These are phyloP conservation scores for Nannospalax galili DNA, from an alignment of 2,113 vertebrate species.

Conservation along the genomic window DNA sequence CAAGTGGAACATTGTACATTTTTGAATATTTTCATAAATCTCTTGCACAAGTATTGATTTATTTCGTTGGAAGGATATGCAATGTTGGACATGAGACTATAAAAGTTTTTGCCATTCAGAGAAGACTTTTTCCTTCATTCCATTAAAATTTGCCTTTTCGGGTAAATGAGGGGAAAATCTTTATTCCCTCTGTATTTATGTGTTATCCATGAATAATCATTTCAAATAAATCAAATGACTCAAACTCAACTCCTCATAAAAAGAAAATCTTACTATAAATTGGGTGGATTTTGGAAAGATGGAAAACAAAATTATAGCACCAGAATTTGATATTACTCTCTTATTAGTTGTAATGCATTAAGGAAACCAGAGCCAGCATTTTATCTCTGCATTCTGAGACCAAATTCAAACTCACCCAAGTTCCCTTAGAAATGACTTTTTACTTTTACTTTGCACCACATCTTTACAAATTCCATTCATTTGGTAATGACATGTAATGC, in stretches of 20 bases:
- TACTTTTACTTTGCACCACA: not conserved
- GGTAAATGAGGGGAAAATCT: not conserved
- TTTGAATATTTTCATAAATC: slow-evolving; percentile 41
- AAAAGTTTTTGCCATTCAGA: not conserved
- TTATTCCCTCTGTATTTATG: slow-evolving; percentile 67
- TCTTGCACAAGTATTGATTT: not conserved
- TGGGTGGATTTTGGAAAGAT: slow-evolving; percentile 62
- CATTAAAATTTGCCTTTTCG: not conserved
- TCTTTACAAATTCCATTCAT: not conserved
- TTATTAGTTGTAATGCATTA: slow-evolving; percentile 40
- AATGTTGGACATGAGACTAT: not conserved
- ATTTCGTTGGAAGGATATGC: not conserved
- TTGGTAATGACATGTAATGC: not conserved
- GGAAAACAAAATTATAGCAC: slow-evolving; percentile 72
- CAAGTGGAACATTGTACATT: not conserved
- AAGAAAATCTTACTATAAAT: slow-evolving; percentile 61
- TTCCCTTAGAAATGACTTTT: not conserved
- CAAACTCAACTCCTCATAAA: slow-evolving; percentile 76
- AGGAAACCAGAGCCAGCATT: not conserved
- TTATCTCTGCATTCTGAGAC: not conserved
- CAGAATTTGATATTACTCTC: not conserved
- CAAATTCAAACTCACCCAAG: not conserved
- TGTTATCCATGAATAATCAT: slow-evolving; percentile 60
- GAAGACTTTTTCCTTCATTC: not conserved
- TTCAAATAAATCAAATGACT: slow-evolving; percentile 53